Evolutionary conservation across 2,888 invertebrate genomes (phyloP), one percentile per base, ranked within the genome.

Genomic region (Temnothorax rugatulus): DNA sequence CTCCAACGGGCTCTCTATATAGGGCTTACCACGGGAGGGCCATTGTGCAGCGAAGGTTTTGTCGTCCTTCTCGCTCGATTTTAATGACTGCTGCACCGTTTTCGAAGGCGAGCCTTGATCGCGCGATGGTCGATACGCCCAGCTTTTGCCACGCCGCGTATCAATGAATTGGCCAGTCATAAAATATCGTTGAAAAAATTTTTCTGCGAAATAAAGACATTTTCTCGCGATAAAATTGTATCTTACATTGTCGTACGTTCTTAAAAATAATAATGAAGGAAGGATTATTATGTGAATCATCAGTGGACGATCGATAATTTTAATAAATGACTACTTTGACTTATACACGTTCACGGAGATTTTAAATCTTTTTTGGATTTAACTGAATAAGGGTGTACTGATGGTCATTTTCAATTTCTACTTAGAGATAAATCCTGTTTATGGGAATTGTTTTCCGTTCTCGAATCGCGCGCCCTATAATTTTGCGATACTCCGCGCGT

Each of bases 41-140:
- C 59, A 89, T 89, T 89, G 89, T 89, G 71, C 54, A 71, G 76
- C 68, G 61, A 63, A 66, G 87, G 83, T 89, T 86, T 89, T 87
- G 86, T 87, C 88, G 74, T 66, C 82, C 54, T 85, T 83, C 81
- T 89, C 75, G 44, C 50, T n/a, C 73, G 82, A 73, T 83, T 77
- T 87, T 86, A 89, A 89, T 87, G 89, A 84, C 61, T 69, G 9
- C 63, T 64, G 9, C 57, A 11, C 68, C 69, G 47, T 83, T 73
- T 83, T 83, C 77, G 38, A 74, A 29, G 18, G 1, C 1, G 25
- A 52, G 11, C 50, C 25, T n/a, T 34, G 57, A 57, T 57, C 73
- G 18, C 44, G 18, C 34, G 34, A 18, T 44, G 68, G 13, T 69
- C 54, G 57, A 69, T 34, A 68, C 25, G 64, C n/a, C 4, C 21